Conservation (phyloP, 2,888 invertebrate genomes). For the Lapara coniferarum region DNA sequence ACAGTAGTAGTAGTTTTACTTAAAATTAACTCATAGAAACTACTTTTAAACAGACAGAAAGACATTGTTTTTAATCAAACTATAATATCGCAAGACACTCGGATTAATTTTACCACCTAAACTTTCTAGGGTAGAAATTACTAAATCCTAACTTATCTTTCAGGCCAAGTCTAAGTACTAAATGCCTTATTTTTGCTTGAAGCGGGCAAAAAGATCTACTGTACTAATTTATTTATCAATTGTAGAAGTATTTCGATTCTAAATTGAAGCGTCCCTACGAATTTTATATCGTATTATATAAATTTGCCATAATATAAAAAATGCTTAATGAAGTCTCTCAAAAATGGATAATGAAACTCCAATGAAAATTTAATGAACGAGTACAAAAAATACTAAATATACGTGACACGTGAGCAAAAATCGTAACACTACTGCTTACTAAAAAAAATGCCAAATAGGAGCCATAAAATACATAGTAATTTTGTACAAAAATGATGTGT, state of each 20-base stretch:
- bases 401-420: constrained; percentile 5
- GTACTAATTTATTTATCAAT: background rate
- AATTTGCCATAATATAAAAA: too few relatives aligned
- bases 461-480: constrained; percentile 64
- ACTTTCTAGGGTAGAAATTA: too few relatives aligned
- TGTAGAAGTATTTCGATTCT: background rate
- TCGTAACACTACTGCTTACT: constrained; percentile 15
- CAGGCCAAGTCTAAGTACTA: background rate
- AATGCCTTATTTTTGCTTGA: background rate
- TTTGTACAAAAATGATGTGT: constrained; percentile 80
- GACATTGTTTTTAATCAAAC: too few relatives aligned
- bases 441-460: constrained; percentile 61
- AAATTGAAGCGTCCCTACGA: background rate
- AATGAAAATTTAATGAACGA: background rate
- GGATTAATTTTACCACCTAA: too few relatives aligned
- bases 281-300: too few relatives aligned
- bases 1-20: too few relatives aligned
- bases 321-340: background rate
- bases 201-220: background rate
- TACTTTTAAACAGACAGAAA: too few relatives aligned
- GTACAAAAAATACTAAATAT: background rate
- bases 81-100: too few relatives aligned
- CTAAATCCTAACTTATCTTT: background rate
- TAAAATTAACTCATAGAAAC: too few relatives aligned
- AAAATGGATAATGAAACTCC: background rate